These are phyloP conservation scores for Trididemnum miniatum DNA, from an alignment of 23 tunicate genomes.

Conservation along the genomic window DNA sequence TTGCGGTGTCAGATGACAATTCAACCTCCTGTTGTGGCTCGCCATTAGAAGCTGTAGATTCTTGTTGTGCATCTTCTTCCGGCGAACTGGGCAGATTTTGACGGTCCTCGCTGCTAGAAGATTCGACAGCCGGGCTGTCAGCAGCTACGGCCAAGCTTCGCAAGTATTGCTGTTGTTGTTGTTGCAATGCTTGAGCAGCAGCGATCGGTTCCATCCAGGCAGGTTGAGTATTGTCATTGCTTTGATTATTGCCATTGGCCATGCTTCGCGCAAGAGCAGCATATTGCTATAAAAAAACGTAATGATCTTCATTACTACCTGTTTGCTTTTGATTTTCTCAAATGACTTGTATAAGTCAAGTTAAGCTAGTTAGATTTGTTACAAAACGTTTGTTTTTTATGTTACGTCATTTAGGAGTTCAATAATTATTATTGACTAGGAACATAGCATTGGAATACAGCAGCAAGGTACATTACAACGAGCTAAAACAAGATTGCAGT, in stretches of 20 bases:
- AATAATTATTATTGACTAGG: no score
- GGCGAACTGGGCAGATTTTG: neutral
- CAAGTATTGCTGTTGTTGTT: conserved; percentile 43
- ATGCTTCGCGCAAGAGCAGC: conserved; percentile 47
- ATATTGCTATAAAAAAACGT: neutral
- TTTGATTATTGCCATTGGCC: neutral
- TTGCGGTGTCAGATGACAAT: neutral
- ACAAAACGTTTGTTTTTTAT: no score
- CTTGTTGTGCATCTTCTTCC: neutral
- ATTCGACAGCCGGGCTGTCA: conserved; percentile 1
- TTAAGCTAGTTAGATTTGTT: no score
- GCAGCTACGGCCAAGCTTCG: conserved; percentile 2
- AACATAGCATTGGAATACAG: no score
- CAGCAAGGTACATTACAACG: no score
- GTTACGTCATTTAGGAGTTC: no score
- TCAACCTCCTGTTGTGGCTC: neutral
- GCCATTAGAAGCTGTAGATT: neutral
- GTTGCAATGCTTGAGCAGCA: conserved; percentile 24
- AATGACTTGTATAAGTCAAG: no score
- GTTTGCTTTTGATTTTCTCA: no score
- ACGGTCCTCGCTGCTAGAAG: neutral
- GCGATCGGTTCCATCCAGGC: conserved; percentile 2
- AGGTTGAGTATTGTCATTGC: neutral
- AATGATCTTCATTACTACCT: no score
- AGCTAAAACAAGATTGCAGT: no score